A percentile compares a stretch with the other conserved stretches of the same genome.
Evolutionary conservation across 2,797 vertebrate genomes (phyloP).

Genomic region (Ptychadena robeensis): DNA sequence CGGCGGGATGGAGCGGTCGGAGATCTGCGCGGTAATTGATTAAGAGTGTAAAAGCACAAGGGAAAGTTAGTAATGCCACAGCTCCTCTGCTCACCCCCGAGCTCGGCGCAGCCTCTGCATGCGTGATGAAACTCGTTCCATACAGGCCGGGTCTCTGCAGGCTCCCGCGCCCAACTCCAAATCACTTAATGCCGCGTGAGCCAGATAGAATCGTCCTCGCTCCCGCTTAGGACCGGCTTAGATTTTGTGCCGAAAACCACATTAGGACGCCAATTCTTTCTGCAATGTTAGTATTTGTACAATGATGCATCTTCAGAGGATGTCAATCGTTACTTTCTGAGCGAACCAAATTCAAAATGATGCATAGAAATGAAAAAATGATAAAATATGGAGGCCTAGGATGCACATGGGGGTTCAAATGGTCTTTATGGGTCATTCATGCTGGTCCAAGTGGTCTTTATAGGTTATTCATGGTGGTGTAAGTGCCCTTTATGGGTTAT

Average conservation of each 20-base stretch:
- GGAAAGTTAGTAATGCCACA: slow-evolving; percentile 32
- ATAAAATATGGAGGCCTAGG: too few species aligned
- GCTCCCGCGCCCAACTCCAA: background rate
- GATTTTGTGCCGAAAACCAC: background rate
- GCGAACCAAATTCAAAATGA: too few species aligned
- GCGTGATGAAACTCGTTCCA: slow-evolving; percentile 16
- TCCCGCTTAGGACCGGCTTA: background rate
- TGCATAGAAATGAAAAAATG: background rate
- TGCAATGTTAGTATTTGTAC: too few species aligned
- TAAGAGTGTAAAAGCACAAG: slow-evolving; percentile 42
- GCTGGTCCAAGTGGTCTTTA: too few species aligned
- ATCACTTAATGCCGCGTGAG: slow-evolving; percentile 6
- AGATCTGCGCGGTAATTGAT: slow-evolving; percentile 36
- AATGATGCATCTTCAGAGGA: background rate
- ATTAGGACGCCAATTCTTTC: too few species aligned
- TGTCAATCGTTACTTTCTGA: background rate
- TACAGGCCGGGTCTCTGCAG: background rate
- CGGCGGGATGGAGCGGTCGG: background rate
- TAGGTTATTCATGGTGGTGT: too few species aligned
- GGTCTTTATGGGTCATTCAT: too few species aligned
- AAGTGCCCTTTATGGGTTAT: too few species aligned
- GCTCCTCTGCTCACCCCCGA: slow-evolving; percentile 27
- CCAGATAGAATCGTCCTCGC: background rate
- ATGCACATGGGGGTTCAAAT: too few species aligned
- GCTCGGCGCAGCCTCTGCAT: slow-evolving; percentile 31